These are phyloP conservation scores for Platycheirus rosarum DNA, from an alignment of 2,888 invertebrate species.

Conservation along the genomic window DNA sequence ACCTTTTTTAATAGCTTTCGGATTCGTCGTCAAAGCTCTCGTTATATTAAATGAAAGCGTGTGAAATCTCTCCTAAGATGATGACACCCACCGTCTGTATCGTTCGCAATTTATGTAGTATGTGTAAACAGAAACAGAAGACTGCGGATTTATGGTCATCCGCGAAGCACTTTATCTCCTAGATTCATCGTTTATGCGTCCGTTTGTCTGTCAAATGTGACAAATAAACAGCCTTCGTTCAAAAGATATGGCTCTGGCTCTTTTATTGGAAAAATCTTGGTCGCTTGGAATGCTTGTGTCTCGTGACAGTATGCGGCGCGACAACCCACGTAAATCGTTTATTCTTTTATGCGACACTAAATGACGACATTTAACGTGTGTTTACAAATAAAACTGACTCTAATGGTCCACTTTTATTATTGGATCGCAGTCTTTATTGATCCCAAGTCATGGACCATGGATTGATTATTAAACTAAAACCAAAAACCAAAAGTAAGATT, in stretches of 20 bases:
- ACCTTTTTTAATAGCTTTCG: too few species aligned
- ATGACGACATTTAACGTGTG: slow-evolving; percentile 68
- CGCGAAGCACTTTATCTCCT: slow-evolving; percentile 24
- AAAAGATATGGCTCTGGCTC: slow-evolving; percentile 37
- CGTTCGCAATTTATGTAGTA: not conserved
- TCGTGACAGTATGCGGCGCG: slow-evolving; percentile 57
- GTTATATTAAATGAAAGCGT: slow-evolving; percentile 50
- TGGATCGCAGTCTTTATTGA: slow-evolving; percentile 54
- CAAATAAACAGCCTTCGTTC: slow-evolving; percentile 50
- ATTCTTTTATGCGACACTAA: slow-evolving; percentile 57
- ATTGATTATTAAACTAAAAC: slow-evolving; percentile 70
- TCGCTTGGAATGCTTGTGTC: slow-evolving; percentile 56
- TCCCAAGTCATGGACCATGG: slow-evolving; percentile 36
- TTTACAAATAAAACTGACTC: slow-evolving; percentile 72
- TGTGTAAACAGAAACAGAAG: slow-evolving; percentile 60
- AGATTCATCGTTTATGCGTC: slow-evolving; percentile 23
- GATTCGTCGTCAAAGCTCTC: too few species aligned
- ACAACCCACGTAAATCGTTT: slow-evolving; percentile 39
- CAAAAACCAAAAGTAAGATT: slow-evolving; percentile 3
- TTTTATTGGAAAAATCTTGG: slow-evolving; percentile 66
- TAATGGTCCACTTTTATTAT: slow-evolving; percentile 67
- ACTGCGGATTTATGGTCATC: slow-evolving; percentile 38
- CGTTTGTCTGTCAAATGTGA: slow-evolving; percentile 47
- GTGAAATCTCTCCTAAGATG: slow-evolving; percentile 48
- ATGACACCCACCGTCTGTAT: slow-evolving; percentile 55